Evolutionary conservation across 2,888 invertebrate genomes (phyloP).

Genomic region (Oligia latruncula): DNA sequence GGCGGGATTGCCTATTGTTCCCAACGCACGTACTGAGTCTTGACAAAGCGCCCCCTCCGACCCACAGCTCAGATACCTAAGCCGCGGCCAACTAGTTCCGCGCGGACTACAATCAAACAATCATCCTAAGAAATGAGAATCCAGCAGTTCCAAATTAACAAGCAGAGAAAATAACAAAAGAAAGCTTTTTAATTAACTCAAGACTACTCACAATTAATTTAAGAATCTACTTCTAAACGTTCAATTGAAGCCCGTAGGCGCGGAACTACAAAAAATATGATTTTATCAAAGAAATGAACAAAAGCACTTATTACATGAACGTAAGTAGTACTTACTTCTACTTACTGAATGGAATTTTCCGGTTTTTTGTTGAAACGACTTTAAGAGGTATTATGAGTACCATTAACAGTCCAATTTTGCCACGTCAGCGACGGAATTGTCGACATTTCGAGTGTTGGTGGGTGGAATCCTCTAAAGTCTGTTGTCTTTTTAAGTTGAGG

Average conservation of each 20-base stretch:
- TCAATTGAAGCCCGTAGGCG: neutral
- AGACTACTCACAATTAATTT: conserved; percentile 9
- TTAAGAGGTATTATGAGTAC: conserved; percentile 55
- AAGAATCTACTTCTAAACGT: neutral
- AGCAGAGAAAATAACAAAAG: neutral
- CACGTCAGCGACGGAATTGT: conserved; percentile 51
- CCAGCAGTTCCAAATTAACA: neutral
- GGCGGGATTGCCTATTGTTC: no score
- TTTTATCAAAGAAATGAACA: conserved; percentile 47
- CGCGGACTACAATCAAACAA: neutral
- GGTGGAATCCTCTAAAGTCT: conserved; percentile 32
- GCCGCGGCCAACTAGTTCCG: no score
- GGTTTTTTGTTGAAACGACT: conserved; percentile 58
- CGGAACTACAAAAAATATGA: conserved; percentile 29
- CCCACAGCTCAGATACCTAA: no score
- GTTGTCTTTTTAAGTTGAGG: conserved; percentile 16
- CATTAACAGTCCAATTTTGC: conserved; percentile 58
- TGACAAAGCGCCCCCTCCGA: no score
- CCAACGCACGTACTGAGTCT: no score
- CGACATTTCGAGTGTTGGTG: conserved; percentile 55
- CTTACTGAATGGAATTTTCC: conserved; percentile 50
- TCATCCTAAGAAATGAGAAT: neutral
- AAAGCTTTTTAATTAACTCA: neutral
- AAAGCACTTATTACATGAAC: conserved; percentile 55
- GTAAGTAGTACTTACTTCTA: conserved; percentile 50